Evolutionary conservation across 1,140 invertebrate genomes (phyloP), one percentile per base, ranked within the genome.

Genomic region (Diabrotica virgifera): DNA sequence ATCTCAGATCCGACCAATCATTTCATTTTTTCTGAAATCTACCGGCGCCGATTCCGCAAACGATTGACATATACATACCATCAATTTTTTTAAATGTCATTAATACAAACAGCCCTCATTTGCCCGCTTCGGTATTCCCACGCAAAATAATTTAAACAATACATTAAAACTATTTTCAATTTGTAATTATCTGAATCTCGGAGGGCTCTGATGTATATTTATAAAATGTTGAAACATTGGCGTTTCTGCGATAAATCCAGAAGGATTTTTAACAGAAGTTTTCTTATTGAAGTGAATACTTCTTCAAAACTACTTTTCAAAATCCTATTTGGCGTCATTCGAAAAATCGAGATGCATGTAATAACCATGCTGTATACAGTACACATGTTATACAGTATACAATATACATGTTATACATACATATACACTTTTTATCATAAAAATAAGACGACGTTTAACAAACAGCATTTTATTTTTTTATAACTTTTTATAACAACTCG

Each of bases 101-200:
- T 59, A 50, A 51, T 59, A 59, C 58, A 59, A 59, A 59, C 12
- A 11, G 38, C 13, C 5, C 58, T 46, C 38, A 60, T 60, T 50
- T 38, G 46, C 11, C 14, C 55, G 55, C 55, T 59, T 35, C 10
- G 52, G 8, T 37, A 62, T 62, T 62, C 60, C 60, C 60, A 62
- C 60, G 52, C 40, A 62, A 54, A 54, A 61, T 40, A 35, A 62
- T 52, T 62, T 62, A 12, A 24, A 62, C 46, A 62, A 53, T 62
- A 62, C 36, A 62, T 62, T 62, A 62, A 24, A 54, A 54, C 60
- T 54, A 54, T 53, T 62, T 62, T 62, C 60, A 62, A 62, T 62
- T 62, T 62, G 60, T 62, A 62, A 62, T 62, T 62, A 62, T 54
- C 46, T 40, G 51, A 54, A 62, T 62, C 58, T 59, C 58, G 58